Base-by-base conservation (phyloP, 2,888 invertebrate genomes). In the Steinernema carpocapsae region DNA sequence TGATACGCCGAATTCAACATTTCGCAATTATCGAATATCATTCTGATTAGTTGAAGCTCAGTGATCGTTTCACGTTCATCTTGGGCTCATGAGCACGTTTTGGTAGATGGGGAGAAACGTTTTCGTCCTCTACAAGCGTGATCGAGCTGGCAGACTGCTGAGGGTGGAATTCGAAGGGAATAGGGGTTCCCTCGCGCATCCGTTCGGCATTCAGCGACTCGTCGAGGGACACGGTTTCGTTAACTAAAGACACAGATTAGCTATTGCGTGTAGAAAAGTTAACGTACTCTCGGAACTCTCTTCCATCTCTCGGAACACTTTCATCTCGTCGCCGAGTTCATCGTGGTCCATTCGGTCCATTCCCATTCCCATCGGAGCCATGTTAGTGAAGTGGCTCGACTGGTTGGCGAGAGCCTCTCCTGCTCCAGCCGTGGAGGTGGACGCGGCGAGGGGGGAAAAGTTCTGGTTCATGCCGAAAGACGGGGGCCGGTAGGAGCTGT, bases 351-450 rank as follows among this genome's bases (percentile, higher is more conserved):
- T n/a, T n/a, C n/a, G n/a, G n/a, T n/a, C n/a, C n/a, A n/a, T n/a
- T n/a, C n/a, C n/a, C 7, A 43, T 7, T 7, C 43, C 14, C 43
- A 43, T 43, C 10, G 56, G 26, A 56, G 22, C 26, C 6, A 56
- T 10, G 19, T 10, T 56, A 22, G 26, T 17, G 17, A 56, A 56
- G 2, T 56, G 56, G 17, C 56, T 56, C 7, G 56, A 56, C 22
- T 56, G 56, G 17, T 56, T 56, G 3, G 56, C 56, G 26, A 56
- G 56, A 4, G 56, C 22, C 26, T 56, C 56, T 6, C 56, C 56
- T 24, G 56, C 56, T 6, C 56, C 56, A 12, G 26, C 56, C 12
- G 26, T 26, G 14, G 56, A 56, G 4, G 56, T 56, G 24, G 56
- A 56, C 26, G 56, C n/a, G 10, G 26, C 56, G 6, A 10, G 56